Evolutionary conservation across 2,113 vertebrate genomes (phyloP), one percentile per base, ranked within the genome.

Genomic region (Onychostruthus taczanowskii): DNA sequence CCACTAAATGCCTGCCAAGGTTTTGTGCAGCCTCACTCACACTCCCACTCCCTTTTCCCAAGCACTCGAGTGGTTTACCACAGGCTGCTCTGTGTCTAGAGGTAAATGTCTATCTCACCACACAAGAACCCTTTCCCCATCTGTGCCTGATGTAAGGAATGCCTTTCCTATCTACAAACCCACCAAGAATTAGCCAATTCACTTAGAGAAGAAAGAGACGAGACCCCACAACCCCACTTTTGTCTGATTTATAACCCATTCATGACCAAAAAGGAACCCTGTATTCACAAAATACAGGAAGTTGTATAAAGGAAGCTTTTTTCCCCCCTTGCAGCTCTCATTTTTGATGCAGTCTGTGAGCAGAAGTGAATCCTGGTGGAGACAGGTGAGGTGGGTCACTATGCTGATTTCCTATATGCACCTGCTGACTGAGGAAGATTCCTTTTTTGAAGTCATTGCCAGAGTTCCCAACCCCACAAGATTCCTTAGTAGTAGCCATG

Each of bases 111-210:
- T 64, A 16, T 74, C 73, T 68, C 35, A 2, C 27, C 73, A 75
- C 73, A 75, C 31, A 62, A 72, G 67, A 84, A 87, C 53, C 66
- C 49, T 47, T 90, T 88, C 61, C 56, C 76, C 90, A 94, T 92
- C 92, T 96, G 88, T 72, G 76, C 62, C 80, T 47, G 47, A 81
- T 92, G 37, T 90, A 96, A 95, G 90, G 62, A 93, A 92, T 33
- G 74, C 26, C 68, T 90, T 75, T 93, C 61, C 73, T 68, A 89
- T 88, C 73, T 78, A 49, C 66, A 75, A 64, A 84, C 14, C 13
- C 31, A 1, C 69, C 89, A 92, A 96, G 88, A 97, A 97, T 96
- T 69, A 90, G 76, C 41, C 83, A 64, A 96, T 96, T 97, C 90
- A 95, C 85, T 92, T 41, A 6, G 14, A 82, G 37, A 84, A 92